Conservation (phyloP, 1,140 invertebrate genomes). For the Leptinotarsa texana region DNA sequence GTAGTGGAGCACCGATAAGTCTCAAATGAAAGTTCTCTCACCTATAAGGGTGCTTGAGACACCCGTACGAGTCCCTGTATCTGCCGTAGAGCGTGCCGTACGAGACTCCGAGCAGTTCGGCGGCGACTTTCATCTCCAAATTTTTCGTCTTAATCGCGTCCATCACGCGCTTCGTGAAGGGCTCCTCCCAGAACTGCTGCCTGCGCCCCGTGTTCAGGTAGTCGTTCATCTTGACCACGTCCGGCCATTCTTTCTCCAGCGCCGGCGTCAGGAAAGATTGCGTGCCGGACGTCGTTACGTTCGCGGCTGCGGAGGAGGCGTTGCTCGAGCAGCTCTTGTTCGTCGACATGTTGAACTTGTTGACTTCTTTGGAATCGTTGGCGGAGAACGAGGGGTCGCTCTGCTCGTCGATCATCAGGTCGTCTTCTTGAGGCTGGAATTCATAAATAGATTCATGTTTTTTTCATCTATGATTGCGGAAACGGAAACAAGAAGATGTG, state of each 20-base stretch:
- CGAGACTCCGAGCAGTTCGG: conserved; percentile 83
- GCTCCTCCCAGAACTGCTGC: conserved; percentile 91
- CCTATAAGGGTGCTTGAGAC: conserved; percentile 80
- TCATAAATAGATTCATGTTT: neutral
- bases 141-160: conserved; percentile 87
- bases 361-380: conserved; percentile 20
- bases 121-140: conserved; percentile 91
- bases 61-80: conserved; percentile 86
- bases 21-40: conserved; percentile 49
- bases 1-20: too few species aligned
- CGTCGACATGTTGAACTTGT: conserved; percentile 27
- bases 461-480: too few species aligned
- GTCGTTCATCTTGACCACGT: conserved; percentile 86
- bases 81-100: conserved; percentile 87
- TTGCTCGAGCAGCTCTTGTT: conserved; percentile 4
- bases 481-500: too few species aligned
- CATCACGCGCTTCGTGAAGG: conserved; percentile 80
- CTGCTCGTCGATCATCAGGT: conserved; percentile 37
- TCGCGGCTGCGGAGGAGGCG: conserved; percentile 20
- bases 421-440: conserved; percentile 39
- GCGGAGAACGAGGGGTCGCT: conserved; percentile 37
- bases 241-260: conserved; percentile 67
- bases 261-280: conserved; percentile 50
- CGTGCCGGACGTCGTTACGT: conserved; percentile 44
- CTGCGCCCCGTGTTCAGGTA: conserved; percentile 82